Evolutionary conservation across 2,113 vertebrate species (phyloP).

Genomic region (Ptychochromis oligacanthus): DNA sequence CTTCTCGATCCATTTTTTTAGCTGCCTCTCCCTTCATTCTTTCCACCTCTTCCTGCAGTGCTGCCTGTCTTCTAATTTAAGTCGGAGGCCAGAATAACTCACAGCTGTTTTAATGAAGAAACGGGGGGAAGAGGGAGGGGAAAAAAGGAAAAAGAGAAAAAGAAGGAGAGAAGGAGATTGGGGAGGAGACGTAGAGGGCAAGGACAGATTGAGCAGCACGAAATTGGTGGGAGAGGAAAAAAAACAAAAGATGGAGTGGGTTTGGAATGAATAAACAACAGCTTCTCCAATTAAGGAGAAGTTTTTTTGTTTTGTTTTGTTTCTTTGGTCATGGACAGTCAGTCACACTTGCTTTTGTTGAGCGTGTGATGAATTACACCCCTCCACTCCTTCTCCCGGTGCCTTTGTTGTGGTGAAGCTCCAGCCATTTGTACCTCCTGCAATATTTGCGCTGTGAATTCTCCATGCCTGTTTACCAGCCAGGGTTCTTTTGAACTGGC

Average conservation of each 20-base stretch:
- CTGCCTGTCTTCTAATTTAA: conserved; percentile 61
- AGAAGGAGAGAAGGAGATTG: conserved; percentile 1
- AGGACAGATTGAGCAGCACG: conserved; percentile 64
- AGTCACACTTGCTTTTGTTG: conserved; percentile 76
- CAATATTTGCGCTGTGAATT: conserved; percentile 71
- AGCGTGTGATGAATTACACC: conserved; percentile 76
- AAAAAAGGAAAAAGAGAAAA: neutral
- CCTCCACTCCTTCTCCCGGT: conserved; percentile 61
- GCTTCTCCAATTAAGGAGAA: conserved; percentile 76
- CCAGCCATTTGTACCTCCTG: conserved; percentile 70
- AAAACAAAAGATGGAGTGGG: conserved; percentile 43
- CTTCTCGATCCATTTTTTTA: conserved; percentile 3
- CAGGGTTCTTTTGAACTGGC: conserved; percentile 71
- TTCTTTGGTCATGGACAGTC: conserved; percentile 77
- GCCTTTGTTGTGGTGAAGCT: conserved; percentile 77
- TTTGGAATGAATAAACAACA: conserved; percentile 59
- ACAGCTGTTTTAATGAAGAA: conserved; percentile 76
- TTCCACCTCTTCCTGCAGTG: conserved; percentile 16
- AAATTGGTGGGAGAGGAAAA: conserved; percentile 58
- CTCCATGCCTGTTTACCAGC: conserved; percentile 70
- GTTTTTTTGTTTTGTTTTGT: conserved; percentile 70
- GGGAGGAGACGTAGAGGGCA: conserved; percentile 40
- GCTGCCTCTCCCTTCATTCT: conserved; percentile 5
- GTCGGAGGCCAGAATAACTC: conserved; percentile 61
- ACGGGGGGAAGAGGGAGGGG: neutral